Base-by-base conservation (phyloP, 2,888 invertebrate genomes). In the Slavum lentiscoides region DNA sequence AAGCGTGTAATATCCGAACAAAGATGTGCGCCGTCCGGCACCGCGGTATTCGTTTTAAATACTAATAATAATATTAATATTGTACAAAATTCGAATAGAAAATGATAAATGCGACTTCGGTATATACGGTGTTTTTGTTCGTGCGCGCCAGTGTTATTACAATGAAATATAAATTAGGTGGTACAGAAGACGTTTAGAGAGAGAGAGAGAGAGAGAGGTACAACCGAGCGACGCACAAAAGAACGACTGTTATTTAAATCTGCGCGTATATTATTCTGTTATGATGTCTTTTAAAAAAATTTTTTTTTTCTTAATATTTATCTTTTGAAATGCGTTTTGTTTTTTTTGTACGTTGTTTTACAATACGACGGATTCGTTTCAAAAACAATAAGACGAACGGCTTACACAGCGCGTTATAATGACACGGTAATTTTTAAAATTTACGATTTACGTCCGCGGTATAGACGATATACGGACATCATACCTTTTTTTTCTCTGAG, bases 131-230 rank as follows among this genome's bases (percentile, higher is more conserved):
- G 75, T 75, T 75, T 75, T 75, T 75, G 66, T 67, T 67, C 75
- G 58, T 43, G 66, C 19, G 37, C 7, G 15, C 30, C 30, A 30
- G 30, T 15, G 19, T n/a, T 58, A 21, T 23, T 58, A 75, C 75
- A 75, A 75, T 75, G 75, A 75, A 75, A 75, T 75, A 75, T 75
- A 75, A 75, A 75, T 75, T 75, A 67, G 75, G 75, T 75, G 30
- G 30, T 58, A 59, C 43, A 59, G 58, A 67, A 67, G 67, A 75
- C 74, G 55, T 66, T 30, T 66, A 43, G 70, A 72, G 59, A n/a
- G n/a, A n/a, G n/a, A n/a, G n/a, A n/a, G n/a, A n/a, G n/a, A n/a
- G n/a, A n/a, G n/a, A 30, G 37, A 9, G 5, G 66, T 37, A 58
- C n/a, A n/a, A n/a, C 30, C 30, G 30, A 30, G 30, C 30, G 30